Conservation (phyloP, 2,888 invertebrate species). For the Noctua janthe region DNA sequence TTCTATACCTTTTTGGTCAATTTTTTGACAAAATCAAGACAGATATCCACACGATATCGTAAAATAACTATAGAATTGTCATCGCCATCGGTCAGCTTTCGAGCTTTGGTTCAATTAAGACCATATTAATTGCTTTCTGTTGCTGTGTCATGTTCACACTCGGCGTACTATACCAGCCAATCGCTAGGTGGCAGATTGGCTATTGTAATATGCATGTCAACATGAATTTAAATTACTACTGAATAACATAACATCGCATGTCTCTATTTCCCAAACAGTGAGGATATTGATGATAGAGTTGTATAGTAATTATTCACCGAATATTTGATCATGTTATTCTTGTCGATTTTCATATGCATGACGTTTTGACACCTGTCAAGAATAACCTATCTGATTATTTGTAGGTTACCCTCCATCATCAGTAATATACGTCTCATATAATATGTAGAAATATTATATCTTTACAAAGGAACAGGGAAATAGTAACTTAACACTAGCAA, state of each 20-base stretch:
- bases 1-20: background rate
- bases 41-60: background rate
- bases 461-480: background rate
- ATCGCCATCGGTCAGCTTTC: constrained; percentile 3
- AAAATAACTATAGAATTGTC: constrained; percentile 20
- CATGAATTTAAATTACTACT: constrained; percentile 27
- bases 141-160: background rate
- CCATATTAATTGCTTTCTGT: constrained; percentile 22
- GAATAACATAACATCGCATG: background rate
- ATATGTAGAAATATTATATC: background rate
- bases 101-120: constrained; percentile 19
- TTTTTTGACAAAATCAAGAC: constrained; percentile 2
- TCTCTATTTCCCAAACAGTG: background rate
- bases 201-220: constrained; percentile 37
- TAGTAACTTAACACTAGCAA: background rate
- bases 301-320: background rate
- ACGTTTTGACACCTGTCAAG: background rate
- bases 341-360: background rate
- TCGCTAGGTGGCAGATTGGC: constrained; percentile 31
- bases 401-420: background rate
- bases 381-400: background rate
- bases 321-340: background rate
- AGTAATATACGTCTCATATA: background rate
- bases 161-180: constrained; percentile 5
- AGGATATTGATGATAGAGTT: background rate